These are phyloP conservation scores for Lasioglossum calceatum DNA, from an alignment of 2,888 invertebrate species.

Conservation along the genomic window DNA sequence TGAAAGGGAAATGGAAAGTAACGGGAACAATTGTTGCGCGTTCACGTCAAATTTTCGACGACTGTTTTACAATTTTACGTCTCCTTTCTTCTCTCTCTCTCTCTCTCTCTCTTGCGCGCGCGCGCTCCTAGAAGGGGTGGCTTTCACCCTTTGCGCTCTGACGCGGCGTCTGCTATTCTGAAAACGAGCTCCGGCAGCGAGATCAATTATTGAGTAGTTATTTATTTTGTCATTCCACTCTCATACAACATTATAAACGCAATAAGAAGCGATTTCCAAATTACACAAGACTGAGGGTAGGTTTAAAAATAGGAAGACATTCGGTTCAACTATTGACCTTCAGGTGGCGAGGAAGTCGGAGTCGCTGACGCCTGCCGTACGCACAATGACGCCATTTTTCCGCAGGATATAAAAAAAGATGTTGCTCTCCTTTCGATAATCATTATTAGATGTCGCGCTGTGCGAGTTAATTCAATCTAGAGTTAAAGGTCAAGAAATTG, in stretches of 20 bases:
- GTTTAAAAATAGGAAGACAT: neutral
- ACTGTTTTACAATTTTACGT: neutral
- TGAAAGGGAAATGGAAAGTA: conserved; percentile 23
- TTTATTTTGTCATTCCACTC: neutral
- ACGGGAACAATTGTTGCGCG: conserved; percentile 5
- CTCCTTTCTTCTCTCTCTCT: neutral
- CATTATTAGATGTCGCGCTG: neutral
- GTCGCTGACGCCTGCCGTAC: neutral
- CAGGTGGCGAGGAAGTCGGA: neutral
- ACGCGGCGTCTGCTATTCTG: neutral
- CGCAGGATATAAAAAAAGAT: neutral
- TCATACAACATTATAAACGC: neutral
- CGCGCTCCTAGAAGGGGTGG: neutral
- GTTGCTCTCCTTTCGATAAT: neutral
- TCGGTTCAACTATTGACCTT: conserved; percentile 2
- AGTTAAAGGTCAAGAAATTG: neutral
- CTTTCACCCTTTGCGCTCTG: neutral
- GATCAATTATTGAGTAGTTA: neutral
- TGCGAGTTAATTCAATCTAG: neutral
- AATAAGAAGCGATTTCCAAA: too few relatives aligned
- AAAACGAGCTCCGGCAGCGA: neutral
- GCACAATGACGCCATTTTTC: neutral
- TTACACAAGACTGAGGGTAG: neutral
- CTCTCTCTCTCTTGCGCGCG: neutral
- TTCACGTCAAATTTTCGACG: neutral